A percentile compares a stretch with the other conserved stretches of the same genome.
Evolutionary conservation across 2,797 vertebrate species (phyloP).

Genomic region (Pelobates cultripes): DNA sequence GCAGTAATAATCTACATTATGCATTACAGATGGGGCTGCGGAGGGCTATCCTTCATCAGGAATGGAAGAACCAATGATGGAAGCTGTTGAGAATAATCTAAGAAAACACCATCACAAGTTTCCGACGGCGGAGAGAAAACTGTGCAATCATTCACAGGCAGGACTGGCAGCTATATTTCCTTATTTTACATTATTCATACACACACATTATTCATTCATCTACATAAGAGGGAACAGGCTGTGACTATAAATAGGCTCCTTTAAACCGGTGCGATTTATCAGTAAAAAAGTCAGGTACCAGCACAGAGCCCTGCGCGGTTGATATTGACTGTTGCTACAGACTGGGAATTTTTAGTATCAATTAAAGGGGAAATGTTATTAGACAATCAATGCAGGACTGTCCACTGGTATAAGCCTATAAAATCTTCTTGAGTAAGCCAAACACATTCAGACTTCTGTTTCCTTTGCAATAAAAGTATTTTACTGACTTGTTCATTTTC

Average conservation of each 20-base stretch:
- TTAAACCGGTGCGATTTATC: background rate
- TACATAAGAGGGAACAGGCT: background rate
- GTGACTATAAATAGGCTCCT: background rate
- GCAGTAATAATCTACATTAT: conserved; percentile 23
- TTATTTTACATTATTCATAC: conserved; percentile 23
- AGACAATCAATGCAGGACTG: too few species aligned
- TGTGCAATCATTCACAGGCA: conserved; percentile 32
- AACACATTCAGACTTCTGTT: too few species aligned
- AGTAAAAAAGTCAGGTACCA: background rate
- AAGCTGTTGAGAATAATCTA: background rate
- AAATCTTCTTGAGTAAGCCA: too few species aligned
- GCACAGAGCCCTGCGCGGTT: background rate
- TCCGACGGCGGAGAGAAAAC: background rate
- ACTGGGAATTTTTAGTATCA: too few species aligned
- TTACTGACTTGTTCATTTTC: too few species aligned
- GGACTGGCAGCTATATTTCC: background rate
- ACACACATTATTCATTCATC: background rate
- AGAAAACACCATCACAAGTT: background rate
- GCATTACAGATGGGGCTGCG: conserved; percentile 30
- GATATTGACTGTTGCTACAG: background rate
- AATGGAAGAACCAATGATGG: background rate
- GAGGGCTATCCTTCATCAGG: conserved; percentile 5
- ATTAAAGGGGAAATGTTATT: too few species aligned
- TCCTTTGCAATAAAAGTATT: too few species aligned
- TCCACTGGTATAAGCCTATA: too few species aligned